These are phyloP conservation scores for Agriopis leucophaearia DNA, from an alignment of 2,888 invertebrate genomes.

Conservation along the genomic window DNA sequence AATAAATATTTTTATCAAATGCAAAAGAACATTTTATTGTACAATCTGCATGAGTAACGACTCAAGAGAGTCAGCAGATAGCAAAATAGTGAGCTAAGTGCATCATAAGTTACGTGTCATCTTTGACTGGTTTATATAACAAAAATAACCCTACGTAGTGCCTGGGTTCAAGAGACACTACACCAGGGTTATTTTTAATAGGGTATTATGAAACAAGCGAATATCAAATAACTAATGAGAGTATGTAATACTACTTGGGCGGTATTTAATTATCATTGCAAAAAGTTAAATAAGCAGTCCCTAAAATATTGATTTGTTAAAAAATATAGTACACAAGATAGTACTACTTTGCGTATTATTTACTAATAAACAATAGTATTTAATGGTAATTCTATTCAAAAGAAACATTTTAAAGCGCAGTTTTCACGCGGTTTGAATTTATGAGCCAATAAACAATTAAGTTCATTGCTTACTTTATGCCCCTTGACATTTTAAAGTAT, in stretches of 20 bases:
- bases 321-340: too few species aligned
- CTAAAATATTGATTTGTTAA: neutral
- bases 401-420: slow-evolving; percentile 11
- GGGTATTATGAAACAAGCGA: too few species aligned
- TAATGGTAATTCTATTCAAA: slow-evolving; percentile 19
- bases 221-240: too few species aligned
- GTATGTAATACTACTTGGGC: too few species aligned
- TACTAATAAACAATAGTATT: slow-evolving; percentile 8
- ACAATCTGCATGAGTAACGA: slow-evolving; percentile 53
- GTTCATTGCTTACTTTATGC: slow-evolving; percentile 14
- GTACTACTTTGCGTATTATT: neutral
- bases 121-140: slow-evolving; percentile 28
- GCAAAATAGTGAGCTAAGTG: slow-evolving; percentile 54
- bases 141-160: too few species aligned
- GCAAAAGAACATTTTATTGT: slow-evolving; percentile 44
- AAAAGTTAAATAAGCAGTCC: too few species aligned
- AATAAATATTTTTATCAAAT: slow-evolving; percentile 37
- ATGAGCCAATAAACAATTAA: slow-evolving; percentile 12
- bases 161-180: too few species aligned
- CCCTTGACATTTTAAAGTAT: slow-evolving; percentile 13
- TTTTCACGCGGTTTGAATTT: slow-evolving; percentile 21
- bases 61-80: slow-evolving; percentile 47
- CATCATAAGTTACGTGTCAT: slow-evolving; percentile 56
- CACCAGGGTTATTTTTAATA: too few species aligned
- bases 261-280: too few species aligned